A percentile compares a stretch with the other conserved stretches of the same genome.
Evolutionary conservation across 2,113 vertebrate species (phyloP).

Genomic region (Pandion haliaetus): DNA sequence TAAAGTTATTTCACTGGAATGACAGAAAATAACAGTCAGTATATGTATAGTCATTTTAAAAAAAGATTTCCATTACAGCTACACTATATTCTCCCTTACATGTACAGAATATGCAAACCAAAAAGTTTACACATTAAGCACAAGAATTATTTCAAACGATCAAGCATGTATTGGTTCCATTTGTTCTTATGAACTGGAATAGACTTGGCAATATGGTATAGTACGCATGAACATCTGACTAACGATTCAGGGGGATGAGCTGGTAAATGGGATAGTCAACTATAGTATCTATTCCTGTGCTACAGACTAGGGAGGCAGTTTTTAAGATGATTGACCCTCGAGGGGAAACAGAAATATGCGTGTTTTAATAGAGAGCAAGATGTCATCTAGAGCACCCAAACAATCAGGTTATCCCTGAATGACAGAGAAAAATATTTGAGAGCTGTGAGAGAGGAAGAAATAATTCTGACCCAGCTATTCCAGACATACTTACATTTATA

Average conservation of each 20-base stretch:
- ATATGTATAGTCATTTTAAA: not conserved
- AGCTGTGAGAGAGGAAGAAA: not conserved
- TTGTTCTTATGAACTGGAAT: not conserved
- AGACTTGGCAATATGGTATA: not conserved
- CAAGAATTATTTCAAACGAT: not conserved
- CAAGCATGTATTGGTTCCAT: not conserved
- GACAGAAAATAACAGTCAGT: not conserved
- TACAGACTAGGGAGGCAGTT: not conserved
- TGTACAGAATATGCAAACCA: not conserved
- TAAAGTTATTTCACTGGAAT: not conserved
- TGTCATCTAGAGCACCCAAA: not conserved
- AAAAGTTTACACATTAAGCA: not conserved
- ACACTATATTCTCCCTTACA: not conserved
- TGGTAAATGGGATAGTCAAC: not conserved
- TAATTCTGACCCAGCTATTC: not conserved
- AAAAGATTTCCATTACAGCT: not conserved
- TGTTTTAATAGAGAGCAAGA: not conserved
- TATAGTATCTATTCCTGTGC: not conserved
- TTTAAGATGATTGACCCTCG: not conserved
- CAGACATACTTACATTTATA: not conserved
- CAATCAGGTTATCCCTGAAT: not conserved
- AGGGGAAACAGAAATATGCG: not conserved
- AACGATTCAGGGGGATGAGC: not conserved
- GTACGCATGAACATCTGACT: not conserved
- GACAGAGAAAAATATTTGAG: not conserved